Evolutionary conservation across 2,113 vertebrate genomes (phyloP).

Genomic region (Octodon degus): DNA sequence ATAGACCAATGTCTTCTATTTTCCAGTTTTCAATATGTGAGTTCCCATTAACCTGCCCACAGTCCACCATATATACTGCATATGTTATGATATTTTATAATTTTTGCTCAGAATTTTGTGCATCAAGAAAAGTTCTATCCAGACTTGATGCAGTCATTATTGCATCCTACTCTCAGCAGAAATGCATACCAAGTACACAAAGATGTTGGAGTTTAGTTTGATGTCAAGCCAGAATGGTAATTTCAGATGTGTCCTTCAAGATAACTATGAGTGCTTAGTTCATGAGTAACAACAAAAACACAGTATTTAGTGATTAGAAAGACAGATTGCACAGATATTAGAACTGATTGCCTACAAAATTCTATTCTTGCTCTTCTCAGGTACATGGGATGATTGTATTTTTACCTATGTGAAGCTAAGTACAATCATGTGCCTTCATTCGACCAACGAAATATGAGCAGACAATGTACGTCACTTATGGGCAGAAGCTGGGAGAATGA

Average conservation of each 20-base stretch:
- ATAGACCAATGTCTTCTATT: neutral
- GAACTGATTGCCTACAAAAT: neutral
- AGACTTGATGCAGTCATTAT: neutral
- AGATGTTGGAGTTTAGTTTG: neutral
- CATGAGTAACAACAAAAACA: neutral
- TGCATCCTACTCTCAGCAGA: neutral
- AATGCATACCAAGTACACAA: neutral
- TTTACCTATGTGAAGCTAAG: neutral
- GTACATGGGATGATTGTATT: neutral
- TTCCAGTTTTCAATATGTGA: slow-evolving; percentile 30
- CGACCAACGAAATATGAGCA: neutral
- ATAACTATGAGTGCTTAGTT: neutral
- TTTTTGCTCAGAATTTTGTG: neutral
- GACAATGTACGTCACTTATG: neutral
- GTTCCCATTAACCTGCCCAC: neutral
- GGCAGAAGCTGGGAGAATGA: neutral
- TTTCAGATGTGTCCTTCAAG: neutral
- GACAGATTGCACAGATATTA: neutral
- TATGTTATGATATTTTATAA: neutral
- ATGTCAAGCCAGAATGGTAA: neutral
- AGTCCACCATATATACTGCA: neutral
- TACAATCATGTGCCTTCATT: neutral
- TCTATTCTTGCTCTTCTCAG: neutral
- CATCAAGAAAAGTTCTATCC: neutral
- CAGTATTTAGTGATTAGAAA: neutral